These are phyloP conservation scores for Saxicola maurus DNA, from an alignment of 2,797 vertebrate species.

Conservation along the genomic window DNA sequence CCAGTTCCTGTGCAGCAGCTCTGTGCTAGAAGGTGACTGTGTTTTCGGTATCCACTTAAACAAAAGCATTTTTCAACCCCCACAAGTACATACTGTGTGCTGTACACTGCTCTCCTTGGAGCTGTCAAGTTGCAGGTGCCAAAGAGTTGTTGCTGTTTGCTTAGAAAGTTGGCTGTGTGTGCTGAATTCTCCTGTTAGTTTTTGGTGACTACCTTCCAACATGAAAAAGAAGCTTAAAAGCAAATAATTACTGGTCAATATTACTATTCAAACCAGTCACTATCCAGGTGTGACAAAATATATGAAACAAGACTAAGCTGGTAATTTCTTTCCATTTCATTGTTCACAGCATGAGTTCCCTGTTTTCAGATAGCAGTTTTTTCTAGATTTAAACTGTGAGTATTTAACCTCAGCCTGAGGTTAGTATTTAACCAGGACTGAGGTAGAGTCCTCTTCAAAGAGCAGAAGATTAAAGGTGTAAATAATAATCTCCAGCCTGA, in stretches of 20 bases:
- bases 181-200: background rate
- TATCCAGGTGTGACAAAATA: background rate
- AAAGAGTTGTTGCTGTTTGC: background rate
- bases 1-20: background rate
- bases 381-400: background rate
- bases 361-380: background rate
- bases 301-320: background rate
- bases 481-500: conserved; percentile 6
- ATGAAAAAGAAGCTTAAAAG: background rate
- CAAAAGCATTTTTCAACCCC: background rate
- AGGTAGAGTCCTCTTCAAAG: background rate
- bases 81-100: background rate
- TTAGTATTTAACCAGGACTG: background rate
- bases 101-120: background rate
- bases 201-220: background rate
- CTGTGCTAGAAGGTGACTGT: background rate
- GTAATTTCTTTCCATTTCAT: background rate
- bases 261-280: background rate
- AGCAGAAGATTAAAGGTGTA: background rate
- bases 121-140: background rate
- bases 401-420: background rate
- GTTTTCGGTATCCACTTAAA: background rate
- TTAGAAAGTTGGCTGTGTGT: background rate
- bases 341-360: background rate
- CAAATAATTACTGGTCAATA: background rate